Evolutionary conservation across 2,888 invertebrate species (phyloP).

Genomic region (Lamproptera curius): DNA sequence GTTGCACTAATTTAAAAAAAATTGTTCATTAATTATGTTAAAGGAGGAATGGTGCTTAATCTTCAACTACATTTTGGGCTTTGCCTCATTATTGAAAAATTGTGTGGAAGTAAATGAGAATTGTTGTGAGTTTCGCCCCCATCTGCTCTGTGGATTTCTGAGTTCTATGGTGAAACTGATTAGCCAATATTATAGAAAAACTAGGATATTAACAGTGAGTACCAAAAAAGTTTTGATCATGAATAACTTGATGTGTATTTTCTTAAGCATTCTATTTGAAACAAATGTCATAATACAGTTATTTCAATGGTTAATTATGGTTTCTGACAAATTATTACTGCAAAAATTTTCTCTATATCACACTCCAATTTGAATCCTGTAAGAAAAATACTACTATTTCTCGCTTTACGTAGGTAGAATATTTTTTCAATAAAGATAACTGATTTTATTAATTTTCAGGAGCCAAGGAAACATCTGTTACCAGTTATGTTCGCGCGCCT

Average conservation of each 20-base stretch:
- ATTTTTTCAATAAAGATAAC: too few relatives aligned
- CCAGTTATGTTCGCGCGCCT: conserved; percentile 83
- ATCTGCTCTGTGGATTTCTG: conserved; percentile 81
- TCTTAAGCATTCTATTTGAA: too few relatives aligned
- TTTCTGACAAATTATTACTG: too few relatives aligned
- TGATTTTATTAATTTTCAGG: conserved; percentile 75
- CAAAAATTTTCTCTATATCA: too few relatives aligned
- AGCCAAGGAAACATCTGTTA: conserved; percentile 81
- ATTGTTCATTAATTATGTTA: too few relatives aligned
- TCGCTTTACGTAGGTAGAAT: too few relatives aligned
- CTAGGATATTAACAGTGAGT: conserved; percentile 83
- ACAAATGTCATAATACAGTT: too few relatives aligned
- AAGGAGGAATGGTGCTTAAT: conserved; percentile 90
- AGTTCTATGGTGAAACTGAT: conserved; percentile 80
- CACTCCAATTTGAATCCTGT: conserved; percentile 18
- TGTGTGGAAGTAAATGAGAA: conserved; percentile 66
- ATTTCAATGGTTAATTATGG: too few relatives aligned
- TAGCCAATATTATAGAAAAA: conserved; percentile 86
- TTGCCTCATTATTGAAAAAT: conserved; percentile 78
- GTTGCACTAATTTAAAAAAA: too few relatives aligned
- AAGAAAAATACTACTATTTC: too few relatives aligned
- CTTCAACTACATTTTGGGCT: conserved; percentile 81
- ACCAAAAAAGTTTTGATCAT: too few relatives aligned
- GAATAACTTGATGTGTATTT: too few relatives aligned
- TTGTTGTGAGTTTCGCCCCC: conserved; percentile 77